Evolutionary conservation across 2,113 vertebrate species (phyloP).

Genomic region (Abramis brama): DNA sequence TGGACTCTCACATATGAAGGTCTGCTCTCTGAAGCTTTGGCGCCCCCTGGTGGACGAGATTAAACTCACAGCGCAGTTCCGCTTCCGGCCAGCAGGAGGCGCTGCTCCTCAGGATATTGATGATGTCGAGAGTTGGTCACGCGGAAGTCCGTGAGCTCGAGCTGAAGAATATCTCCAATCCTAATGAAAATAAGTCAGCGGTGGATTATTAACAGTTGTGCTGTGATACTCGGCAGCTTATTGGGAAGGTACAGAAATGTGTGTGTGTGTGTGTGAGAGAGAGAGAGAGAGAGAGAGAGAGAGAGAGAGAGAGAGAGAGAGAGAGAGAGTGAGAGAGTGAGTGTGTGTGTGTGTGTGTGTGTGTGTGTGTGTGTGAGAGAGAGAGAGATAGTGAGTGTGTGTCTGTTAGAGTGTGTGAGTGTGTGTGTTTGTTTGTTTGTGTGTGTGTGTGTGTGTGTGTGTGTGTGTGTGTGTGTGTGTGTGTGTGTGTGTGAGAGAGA

Average conservation of each 20-base stretch:
- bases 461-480: no score
- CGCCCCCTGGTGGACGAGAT: slow-evolving; percentile 10
- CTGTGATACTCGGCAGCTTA: background rate
- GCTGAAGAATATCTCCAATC: background rate
- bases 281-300: no score
- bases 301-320: no score
- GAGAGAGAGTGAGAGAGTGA: no score
- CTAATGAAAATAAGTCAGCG: background rate
- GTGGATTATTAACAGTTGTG: background rate
- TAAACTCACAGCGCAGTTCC: background rate
- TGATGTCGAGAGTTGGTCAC: background rate
- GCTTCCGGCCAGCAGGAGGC: background rate
- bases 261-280: no score
- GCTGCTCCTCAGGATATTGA: background rate
- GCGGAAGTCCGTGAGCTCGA: background rate
- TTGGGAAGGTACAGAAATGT: background rate
- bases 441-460: no score
- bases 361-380: no score
- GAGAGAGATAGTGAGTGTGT: no score
- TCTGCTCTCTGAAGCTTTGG: background rate
- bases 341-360: no score
- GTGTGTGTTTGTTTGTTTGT: no score
- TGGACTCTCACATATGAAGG: background rate
- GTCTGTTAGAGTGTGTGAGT: no score
- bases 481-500: no score